Conservation (phyloP, 2,797 vertebrate species). For the Caiman crocodilus region DNA sequence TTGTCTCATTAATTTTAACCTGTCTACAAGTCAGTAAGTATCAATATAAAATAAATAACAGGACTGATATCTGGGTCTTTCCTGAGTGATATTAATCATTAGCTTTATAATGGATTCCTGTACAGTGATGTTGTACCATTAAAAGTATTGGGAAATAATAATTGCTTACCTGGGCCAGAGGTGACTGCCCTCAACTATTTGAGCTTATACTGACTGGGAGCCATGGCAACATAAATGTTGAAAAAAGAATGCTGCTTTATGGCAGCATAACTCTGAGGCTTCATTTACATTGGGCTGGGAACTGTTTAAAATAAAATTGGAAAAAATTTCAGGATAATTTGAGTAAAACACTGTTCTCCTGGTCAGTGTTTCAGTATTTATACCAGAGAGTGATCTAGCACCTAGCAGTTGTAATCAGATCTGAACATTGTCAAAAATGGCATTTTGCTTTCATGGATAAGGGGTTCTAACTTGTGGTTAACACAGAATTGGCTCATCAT, state of each 20-base stretch:
- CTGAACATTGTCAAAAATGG: neutral
- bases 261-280: neutral
- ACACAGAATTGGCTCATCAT: neutral
- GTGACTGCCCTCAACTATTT: neutral
- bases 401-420: no score
- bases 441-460: neutral
- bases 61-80: neutral
- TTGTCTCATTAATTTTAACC: neutral
- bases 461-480: neutral
- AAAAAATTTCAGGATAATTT: neutral
- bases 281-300: neutral
- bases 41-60: neutral
- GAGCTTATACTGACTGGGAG: neutral
- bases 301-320: neutral
- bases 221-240: neutral
- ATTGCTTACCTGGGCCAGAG: neutral
- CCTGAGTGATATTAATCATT: neutral
- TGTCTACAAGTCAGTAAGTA: neutral
- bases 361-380: neutral
- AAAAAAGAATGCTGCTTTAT: neutral
- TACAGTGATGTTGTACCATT: neutral
- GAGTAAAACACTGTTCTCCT: neutral
- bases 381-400: neutral
- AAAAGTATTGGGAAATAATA: neutral
- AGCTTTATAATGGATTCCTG: neutral